Evolutionary conservation across 2,888 invertebrate genomes (phyloP), one percentile per base, ranked within the genome.

Genomic region (Tuberolachnus salignus): DNA sequence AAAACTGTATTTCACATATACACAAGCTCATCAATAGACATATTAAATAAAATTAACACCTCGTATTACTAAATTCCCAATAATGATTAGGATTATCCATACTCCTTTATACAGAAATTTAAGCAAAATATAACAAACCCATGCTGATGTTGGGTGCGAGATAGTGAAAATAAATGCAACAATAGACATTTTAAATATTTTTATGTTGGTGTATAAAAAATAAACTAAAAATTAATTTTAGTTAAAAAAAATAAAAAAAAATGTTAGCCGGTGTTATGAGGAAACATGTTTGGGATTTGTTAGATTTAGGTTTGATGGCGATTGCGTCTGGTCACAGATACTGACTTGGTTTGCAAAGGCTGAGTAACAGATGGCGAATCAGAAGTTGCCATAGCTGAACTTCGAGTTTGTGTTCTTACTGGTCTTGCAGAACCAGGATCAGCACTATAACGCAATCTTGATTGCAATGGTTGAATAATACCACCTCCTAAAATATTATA

Each of bases 321-420:
- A 78, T 78, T 78, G 78, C 78, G 78, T 78, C 78, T 78, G 78
- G 67, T 78, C 78, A 78, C 78, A 78, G 67, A 78, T 78, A 78
- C 78, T 78, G 78, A 78, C 78, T 78, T 78, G 78, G 78, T 78
- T 78, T 78, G 78, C 69, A 78, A 67, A 67, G 78, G 78, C 19
- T 78, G 78, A 51, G 78, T 78, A 78, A 67, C 67, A 69, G 78
- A 78, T 8, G 78, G 78, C 13, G 69, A 67, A n/a, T 78, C 78
- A 21, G 78, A 67, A n/a, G 78, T 78, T 49, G 78, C 78, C 78
- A 78, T 78, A 42, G 66, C 67, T 46, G 78, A 78, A 59, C 78
- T 78, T 26, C 78, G 19, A n/a, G 78, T 69, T 69, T 78, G 78
- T 21, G 78, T 78, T 78, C 78, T 78, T 1, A 78, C 78, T 21